Evolutionary conservation across 2,113 vertebrate species (phyloP).

Genomic region (Alexandromys fortis): DNA sequence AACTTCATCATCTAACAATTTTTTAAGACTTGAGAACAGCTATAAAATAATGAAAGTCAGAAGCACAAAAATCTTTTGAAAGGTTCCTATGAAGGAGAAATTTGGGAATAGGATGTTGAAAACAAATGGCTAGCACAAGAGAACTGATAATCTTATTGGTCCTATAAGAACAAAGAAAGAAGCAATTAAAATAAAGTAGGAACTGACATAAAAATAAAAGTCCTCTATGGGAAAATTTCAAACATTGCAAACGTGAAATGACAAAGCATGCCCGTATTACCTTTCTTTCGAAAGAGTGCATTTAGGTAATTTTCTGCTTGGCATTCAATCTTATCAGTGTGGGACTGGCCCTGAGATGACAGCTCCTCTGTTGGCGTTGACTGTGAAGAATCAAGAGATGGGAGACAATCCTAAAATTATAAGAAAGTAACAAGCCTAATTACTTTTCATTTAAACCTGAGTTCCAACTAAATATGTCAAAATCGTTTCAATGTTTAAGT

Average conservation of each 20-base stretch:
- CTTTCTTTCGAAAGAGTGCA: constrained; percentile 99
- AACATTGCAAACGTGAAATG: constrained; percentile 17
- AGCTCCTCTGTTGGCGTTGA: constrained; percentile 95
- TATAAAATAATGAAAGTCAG: constrained; percentile 59
- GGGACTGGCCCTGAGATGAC: constrained; percentile 94
- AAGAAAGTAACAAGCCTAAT: constrained; percentile 62
- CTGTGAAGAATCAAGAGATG: constrained; percentile 91
- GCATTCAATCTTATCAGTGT: constrained; percentile 96
- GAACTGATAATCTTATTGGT: background rate
- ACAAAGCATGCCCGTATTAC: constrained; percentile 84
- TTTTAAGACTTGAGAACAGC: constrained; percentile 49
- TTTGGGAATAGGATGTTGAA: background rate
- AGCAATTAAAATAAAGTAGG: constrained; percentile 34
- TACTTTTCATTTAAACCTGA: constrained; percentile 42
- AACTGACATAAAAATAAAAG: background rate
- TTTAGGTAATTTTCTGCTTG: constrained; percentile 98
- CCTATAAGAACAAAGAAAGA: constrained; percentile 44
- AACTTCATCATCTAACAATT: constrained; percentile 37
- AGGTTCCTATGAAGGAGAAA: background rate
- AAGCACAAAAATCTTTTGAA: constrained; percentile 39
- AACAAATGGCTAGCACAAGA: background rate
- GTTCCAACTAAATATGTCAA: constrained; percentile 34
- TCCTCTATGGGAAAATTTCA: constrained; percentile 47
- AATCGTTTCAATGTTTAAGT: constrained; percentile 30
- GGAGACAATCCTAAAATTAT: constrained; percentile 89